phyloP scores from a whole-genome alignment of 2,888 invertebrate species.

The Urechis unicinctus region DNA sequence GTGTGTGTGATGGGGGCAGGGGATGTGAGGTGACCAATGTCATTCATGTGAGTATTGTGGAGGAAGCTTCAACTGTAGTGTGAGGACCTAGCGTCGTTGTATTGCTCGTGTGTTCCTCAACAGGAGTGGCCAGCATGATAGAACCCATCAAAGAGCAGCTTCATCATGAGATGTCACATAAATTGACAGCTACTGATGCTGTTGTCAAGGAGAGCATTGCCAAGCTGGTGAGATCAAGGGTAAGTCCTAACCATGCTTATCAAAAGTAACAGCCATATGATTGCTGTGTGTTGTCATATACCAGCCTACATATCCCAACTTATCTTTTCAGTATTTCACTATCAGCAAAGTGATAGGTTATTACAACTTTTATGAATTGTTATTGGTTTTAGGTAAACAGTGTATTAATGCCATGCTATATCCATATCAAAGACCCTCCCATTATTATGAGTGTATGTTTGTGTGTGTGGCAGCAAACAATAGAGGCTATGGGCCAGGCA shows the following conservation, averaged over 20 bases:
- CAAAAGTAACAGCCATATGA: too few relatives aligned
- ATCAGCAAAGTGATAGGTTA: too few relatives aligned
- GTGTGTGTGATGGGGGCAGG: too few relatives aligned
- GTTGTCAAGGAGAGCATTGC: slow-evolving; percentile 73
- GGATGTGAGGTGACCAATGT: too few relatives aligned
- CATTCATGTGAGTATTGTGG: neutral
- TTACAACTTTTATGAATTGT: too few relatives aligned
- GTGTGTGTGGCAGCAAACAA: slow-evolving; percentile 59
- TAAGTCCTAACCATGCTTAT: slow-evolving; percentile 52
- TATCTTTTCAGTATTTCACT: too few relatives aligned
- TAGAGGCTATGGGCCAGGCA: slow-evolving; percentile 62
- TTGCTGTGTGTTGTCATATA: too few relatives aligned
- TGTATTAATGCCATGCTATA: neutral
- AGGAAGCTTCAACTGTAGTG: neutral
- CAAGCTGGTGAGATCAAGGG: slow-evolving; percentile 74
- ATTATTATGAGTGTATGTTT: neutral
- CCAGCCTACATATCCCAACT: too few relatives aligned
- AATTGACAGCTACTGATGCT: slow-evolving; percentile 67
- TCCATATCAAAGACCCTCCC: neutral
- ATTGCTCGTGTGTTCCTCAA: slow-evolving; percentile 34
- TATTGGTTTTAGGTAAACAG: too few relatives aligned
- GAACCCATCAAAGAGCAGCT: slow-evolving; percentile 70
- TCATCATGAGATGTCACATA: slow-evolving; percentile 67
- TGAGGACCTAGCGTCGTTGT: neutral
- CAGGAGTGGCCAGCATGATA: slow-evolving; percentile 62